Base-by-base conservation (phyloP, 1,140 invertebrate genomes). In the Eriocheir sinensis region DNA sequence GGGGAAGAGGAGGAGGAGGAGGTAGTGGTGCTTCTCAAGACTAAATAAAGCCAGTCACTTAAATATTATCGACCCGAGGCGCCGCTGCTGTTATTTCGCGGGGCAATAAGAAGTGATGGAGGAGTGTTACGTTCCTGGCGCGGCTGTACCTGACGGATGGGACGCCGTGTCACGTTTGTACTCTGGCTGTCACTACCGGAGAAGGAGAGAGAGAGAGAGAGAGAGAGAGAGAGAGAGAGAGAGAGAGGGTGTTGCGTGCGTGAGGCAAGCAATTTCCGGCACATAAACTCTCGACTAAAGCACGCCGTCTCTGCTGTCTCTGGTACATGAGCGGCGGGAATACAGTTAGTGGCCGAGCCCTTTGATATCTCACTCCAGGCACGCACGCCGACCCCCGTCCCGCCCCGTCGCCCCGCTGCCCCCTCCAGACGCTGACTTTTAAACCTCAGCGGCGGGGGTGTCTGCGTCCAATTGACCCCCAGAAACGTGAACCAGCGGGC, bases 181-280 rank as follows among this genome's bases (percentile, higher is more conserved):
- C n/a, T n/a, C n/a, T n/a, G n/a, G n/a, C n/a, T n/a, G n/a, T n/a
- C n/a, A n/a, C n/a, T n/a, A n/a, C n/a, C n/a, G n/a, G n/a, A n/a
- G n/a, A n/a, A n/a, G n/a, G n/a, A n/a, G n/a, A n/a, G n/a, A n/a
- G n/a, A n/a, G n/a, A n/a, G n/a, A n/a, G n/a, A n/a, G n/a, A n/a
- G n/a, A n/a, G n/a, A n/a, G n/a, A n/a, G n/a, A n/a, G n/a, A n/a
- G n/a, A n/a, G n/a, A n/a, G n/a, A n/a, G n/a, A n/a, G n/a, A n/a
- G n/a, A n/a, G n/a, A n/a, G n/a, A n/a, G n/a, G n/a, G n/a, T n/a
- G n/a, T 72, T 2, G 60, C 60, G 60, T 72, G 60, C 60, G 60
- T 72, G 60, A 72, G 60, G 60, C 60, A 72, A 72, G 60, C 60
- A 72, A 72, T 72, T 72, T 72, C 60, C 60, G 21, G 60, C 60